Evolutionary conservation across 2,888 invertebrate species (phyloP), one percentile per base, ranked within the genome.

Genomic region (Cecidostiba fungosa): DNA sequence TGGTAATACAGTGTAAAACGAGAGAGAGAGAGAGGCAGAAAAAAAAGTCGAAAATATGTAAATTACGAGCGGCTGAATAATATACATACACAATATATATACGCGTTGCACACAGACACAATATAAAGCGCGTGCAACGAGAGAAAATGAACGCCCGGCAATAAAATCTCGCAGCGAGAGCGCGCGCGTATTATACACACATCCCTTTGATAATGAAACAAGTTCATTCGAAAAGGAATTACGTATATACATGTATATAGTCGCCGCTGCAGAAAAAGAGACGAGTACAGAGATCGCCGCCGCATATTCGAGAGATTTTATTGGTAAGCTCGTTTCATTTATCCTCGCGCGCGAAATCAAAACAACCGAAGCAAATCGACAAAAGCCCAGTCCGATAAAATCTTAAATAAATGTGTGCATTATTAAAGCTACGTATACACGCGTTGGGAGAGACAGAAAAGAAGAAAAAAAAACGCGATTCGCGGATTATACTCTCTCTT

Each of bases 191-290:
- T 43, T n/a, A 14, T 66, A 23, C 23, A 32, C 39, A 36, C 12
- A 23, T n/a, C 26, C 29, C 78, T 73, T 73, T 73, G 81, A 81
- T 81, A 81, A 81, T 81, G 81, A 70, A 81, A 81, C 81, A 74
- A 81, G 81, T 81, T 81, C 81, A 81, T 81, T 81, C 62, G 12
- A 62, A 59, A 73, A 81, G 73, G 73, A 81, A 72, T 73, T 81
- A 76, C 54, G n/a, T 59, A 59, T 54, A 14, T 32, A 19, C 6
- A 23, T n/a, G 23, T 39, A n/a, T 43, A 43, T 43, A 43, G 2
- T 12, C 10, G 12, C 43, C 2, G 8, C 8, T 12, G 10, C 12
- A 43, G 43, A 36, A n/a, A 26, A 8, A 23, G 39, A 23, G 47
- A 69, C 6, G 78, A 66, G 69, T 50, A 59, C 8, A 39, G 39